These are phyloP conservation scores for Girardinichthys multiradiatus DNA, from an alignment of 2,113 vertebrate species.

Conservation along the genomic window DNA sequence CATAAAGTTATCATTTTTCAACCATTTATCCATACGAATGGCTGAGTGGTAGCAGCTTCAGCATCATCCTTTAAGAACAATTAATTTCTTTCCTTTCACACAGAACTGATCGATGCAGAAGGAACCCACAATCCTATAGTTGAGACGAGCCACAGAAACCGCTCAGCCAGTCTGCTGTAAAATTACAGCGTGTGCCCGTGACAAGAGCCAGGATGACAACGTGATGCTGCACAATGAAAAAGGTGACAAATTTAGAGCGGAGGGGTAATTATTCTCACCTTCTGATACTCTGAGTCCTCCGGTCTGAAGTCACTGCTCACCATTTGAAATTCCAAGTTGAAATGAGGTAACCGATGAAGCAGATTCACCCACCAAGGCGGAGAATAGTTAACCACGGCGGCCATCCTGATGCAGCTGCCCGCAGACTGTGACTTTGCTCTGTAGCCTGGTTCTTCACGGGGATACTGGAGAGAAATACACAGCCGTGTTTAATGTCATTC, in stretches of 20 bases:
- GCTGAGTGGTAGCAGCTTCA: not conserved
- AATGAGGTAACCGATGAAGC: conserved; percentile 91
- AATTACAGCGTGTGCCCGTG: conserved; percentile 44
- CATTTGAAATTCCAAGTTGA: conserved; percentile 89
- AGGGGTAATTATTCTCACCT: conserved; percentile 81
- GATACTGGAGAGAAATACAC: conserved; percentile 44
- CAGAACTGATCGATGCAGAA: conserved; percentile 34
- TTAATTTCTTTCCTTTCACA: conserved; percentile 8
- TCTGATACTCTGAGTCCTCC: conserved; percentile 91
- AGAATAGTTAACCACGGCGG: conserved; percentile 91
- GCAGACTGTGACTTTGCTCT: conserved; percentile 25
- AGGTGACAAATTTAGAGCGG: conserved; percentile 45
- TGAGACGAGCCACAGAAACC: conserved; percentile 36
- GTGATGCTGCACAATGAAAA: conserved; percentile 33
- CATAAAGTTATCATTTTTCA: not conserved
- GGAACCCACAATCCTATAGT: conserved; percentile 39
- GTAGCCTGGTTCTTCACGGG: conserved; percentile 27
- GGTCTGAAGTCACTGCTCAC: conserved; percentile 90
- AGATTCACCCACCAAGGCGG: conserved; percentile 96
- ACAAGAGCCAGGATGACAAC: conserved; percentile 31
- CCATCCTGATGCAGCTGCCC: conserved; percentile 72
- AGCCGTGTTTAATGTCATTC: not conserved
- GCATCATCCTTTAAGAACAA: conserved; percentile 2
- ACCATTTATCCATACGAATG: not conserved
- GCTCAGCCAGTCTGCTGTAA: conserved; percentile 49